Evolutionary conservation across 1,140 invertebrate species (phyloP).

Genomic region (Marisa cornuarietis): DNA sequence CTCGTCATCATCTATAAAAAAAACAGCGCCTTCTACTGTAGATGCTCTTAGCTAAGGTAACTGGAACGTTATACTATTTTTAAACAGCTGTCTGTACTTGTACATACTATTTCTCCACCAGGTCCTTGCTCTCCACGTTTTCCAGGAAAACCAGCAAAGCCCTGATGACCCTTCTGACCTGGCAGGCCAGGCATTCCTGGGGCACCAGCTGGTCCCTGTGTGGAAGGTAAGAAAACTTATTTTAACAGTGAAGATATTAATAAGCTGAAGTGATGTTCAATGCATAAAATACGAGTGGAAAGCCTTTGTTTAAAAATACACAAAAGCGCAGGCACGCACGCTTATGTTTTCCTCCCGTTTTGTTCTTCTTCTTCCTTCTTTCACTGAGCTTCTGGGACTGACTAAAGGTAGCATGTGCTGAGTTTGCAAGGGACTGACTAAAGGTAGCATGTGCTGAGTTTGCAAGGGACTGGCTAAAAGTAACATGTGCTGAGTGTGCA

Average conservation of each 20-base stretch:
- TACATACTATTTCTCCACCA: conserved; percentile 50
- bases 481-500: too few species aligned
- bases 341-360: too few species aligned
- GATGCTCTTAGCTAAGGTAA: not conserved
- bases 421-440: too few species aligned
- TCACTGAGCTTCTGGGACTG: too few species aligned
- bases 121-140: conserved; percentile 47
- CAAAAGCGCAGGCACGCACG: too few species aligned
- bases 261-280: not conserved
- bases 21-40: not conserved
- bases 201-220: conserved; percentile 38
- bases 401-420: too few species aligned
- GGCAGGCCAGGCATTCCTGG: conserved; percentile 53
- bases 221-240: conserved; percentile 4
- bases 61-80: not conserved
- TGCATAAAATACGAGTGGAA: not conserved
- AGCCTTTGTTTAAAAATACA: too few species aligned
- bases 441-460: too few species aligned
- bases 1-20: not conserved
- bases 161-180: conserved; percentile 55
- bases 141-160: conserved; percentile 50
- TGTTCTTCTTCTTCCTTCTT: too few species aligned
- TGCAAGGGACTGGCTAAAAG: too few species aligned
- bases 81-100: too few species aligned
- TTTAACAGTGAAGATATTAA: not conserved